phyloP scores from a whole-genome alignment of 2,113 vertebrate genomes.

The Hypocryptadius cinnamomeus region DNA sequence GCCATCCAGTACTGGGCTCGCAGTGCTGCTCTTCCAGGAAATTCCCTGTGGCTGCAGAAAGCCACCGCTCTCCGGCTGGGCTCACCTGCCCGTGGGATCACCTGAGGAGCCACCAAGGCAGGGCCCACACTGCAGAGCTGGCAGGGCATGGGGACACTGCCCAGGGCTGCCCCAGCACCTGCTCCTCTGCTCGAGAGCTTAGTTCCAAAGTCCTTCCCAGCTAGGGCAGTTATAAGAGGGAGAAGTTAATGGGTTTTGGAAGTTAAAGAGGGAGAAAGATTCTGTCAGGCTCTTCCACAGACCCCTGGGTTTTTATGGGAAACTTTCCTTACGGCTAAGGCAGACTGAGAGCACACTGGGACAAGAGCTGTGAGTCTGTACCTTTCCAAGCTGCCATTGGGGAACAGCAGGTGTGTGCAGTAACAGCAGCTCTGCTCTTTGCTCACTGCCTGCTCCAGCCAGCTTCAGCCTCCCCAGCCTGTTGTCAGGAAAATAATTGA shows the following conservation, averaged over 20 bases:
- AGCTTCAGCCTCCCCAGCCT: neutral
- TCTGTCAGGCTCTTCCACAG: neutral
- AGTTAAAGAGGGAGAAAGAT: neutral
- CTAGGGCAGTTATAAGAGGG: neutral
- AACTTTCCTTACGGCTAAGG: neutral
- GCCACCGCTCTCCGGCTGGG: rapidly evolving
- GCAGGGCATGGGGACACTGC: neutral
- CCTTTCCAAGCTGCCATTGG: neutral
- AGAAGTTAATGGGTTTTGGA: neutral
- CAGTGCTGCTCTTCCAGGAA: neutral
- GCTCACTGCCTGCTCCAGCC: neutral
- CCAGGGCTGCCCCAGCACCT: rapidly evolving
- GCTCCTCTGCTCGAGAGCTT: neutral
- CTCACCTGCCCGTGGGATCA: rapidly evolving
- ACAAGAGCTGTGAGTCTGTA: neutral
- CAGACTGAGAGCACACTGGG: neutral
- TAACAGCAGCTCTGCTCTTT: neutral
- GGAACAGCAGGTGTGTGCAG: neutral
- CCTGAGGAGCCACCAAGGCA: rapidly evolving
- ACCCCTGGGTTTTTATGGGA: neutral
- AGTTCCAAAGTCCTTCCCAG: neutral
- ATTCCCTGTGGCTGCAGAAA: neutral
- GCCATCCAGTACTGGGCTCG: neutral
- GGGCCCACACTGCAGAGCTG: neutral
- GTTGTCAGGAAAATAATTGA: neutral